Percentiles rank a stretch among this genome's conserved stretches.
Evolutionary conservation across 2,888 invertebrate genomes (phyloP).

Genomic region (Prosopocoilus inquinatus): DNA sequence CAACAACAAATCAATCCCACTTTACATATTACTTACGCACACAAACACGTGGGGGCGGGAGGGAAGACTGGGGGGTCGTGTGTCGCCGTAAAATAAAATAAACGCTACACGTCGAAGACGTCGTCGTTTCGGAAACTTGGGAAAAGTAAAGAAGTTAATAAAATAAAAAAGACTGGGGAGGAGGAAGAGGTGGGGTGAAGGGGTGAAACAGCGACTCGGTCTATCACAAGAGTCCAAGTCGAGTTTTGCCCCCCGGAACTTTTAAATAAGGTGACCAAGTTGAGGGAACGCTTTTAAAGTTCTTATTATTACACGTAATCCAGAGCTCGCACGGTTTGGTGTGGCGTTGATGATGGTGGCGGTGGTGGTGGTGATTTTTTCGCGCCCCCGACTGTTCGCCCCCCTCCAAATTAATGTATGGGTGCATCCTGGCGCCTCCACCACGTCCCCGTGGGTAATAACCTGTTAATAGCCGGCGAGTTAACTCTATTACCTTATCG

Average conservation of each 20-base stretch:
- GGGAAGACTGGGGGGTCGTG: too few relatives aligned
- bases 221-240: background rate
- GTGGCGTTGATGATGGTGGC: too few relatives aligned
- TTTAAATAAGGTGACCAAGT: conserved; percentile 13
- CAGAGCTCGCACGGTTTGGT: too few relatives aligned
- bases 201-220: background rate
- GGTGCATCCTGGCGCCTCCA: conserved; percentile 2
- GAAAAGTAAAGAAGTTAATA: too few relatives aligned
- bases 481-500: conserved; percentile 15
- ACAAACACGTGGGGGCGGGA: too few relatives aligned
- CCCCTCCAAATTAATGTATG: conserved; percentile 4
- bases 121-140: too few relatives aligned
- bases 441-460: conserved; percentile 9
- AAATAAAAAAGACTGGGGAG: too few relatives aligned
- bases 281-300: conserved; percentile 15
- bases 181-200: too few relatives aligned
- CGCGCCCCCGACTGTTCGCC: background rate
- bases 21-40: too few relatives aligned
- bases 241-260: background rate
- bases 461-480: conserved; percentile 18
- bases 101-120: too few relatives aligned
- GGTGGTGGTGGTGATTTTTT: background rate
- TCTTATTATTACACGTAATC: background rate
- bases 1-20: too few relatives aligned
- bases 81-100: too few relatives aligned